Percentiles rank a stretch among this genome's conserved stretches.
Conservation (phyloP, 2,888 invertebrate species). For the Heliconius aoede region DNA sequence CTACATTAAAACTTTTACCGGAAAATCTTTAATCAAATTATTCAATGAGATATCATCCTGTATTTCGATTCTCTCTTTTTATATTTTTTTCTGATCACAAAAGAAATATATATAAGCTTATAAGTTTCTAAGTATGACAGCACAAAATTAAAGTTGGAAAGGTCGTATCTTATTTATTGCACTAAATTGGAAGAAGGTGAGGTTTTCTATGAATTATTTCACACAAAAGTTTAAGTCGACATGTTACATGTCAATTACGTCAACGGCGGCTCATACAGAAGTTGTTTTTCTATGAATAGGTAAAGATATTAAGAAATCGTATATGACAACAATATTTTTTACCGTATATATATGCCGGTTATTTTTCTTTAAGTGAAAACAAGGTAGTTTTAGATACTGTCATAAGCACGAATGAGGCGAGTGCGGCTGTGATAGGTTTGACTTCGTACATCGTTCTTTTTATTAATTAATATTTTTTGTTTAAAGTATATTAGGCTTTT, state of each 20-base stretch:
- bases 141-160: slow-evolving; percentile 1
- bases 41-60: not conserved
- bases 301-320: not conserved
- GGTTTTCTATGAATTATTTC: slow-evolving; percentile 7
- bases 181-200: slow-evolving; percentile 4
- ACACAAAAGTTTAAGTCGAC: not conserved
- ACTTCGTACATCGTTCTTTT: too few relatives aligned
- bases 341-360: too few relatives aligned
- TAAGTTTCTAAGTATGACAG: slow-evolving; percentile 6
- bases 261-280: not conserved
- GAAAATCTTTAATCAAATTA: not conserved
- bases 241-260: slow-evolving; percentile 9
- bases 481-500: too few relatives aligned
- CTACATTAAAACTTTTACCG: not conserved
- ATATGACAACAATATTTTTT: not conserved
- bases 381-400: too few relatives aligned
- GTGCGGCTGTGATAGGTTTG: too few relatives aligned
- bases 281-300: not conserved
- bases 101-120: not conserved
- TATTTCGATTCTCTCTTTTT: not conserved
- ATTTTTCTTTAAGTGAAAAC: too few relatives aligned
- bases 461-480: too few relatives aligned
- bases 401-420: too few relatives aligned
- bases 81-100: not conserved
- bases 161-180: not conserved